Evolutionary conservation across 92 coral and sea anemone species (phyloP).

Genomic region (Epizoanthus illoricatus): DNA sequence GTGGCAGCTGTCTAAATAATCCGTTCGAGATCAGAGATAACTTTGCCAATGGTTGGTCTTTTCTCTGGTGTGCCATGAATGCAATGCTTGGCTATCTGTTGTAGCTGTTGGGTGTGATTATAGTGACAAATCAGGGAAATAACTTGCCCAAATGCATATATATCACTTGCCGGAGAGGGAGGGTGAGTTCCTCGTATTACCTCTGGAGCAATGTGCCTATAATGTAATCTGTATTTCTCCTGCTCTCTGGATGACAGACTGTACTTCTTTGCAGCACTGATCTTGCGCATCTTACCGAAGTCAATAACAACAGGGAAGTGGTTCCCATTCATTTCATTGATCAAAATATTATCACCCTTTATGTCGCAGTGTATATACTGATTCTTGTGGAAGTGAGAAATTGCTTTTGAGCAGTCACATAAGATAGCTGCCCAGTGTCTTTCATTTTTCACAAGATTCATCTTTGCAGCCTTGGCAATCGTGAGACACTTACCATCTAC

Average conservation of each 20-base stretch:
- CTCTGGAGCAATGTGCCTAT: slow-evolving; percentile 10
- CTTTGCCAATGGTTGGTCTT: too few species aligned
- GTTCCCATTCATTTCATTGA: neutral
- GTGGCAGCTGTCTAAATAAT: too few species aligned
- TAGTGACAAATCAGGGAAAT: too few species aligned
- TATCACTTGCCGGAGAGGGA: slow-evolving; percentile 6
- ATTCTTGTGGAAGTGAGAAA: neutral
- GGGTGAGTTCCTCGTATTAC: neutral
- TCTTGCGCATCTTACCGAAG: neutral
- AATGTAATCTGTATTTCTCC: neutral
- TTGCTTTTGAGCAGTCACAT: neutral
- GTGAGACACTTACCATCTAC: neutral
- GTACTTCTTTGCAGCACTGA: neutral
- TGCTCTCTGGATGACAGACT: neutral
- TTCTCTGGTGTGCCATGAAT: too few species aligned
- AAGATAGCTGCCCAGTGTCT: neutral
- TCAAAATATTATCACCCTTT: neutral
- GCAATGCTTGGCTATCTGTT: neutral
- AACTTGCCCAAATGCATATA: slow-evolving; percentile 1
- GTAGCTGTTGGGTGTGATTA: neutral
- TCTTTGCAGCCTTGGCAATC: neutral
- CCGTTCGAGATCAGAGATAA: too few species aligned
- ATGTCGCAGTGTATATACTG: neutral
- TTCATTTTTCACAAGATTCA: neutral
- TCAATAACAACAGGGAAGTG: neutral